Evolutionary conservation across 1,140 invertebrate genomes (phyloP).

Genomic region (Brachionus koreanus): DNA sequence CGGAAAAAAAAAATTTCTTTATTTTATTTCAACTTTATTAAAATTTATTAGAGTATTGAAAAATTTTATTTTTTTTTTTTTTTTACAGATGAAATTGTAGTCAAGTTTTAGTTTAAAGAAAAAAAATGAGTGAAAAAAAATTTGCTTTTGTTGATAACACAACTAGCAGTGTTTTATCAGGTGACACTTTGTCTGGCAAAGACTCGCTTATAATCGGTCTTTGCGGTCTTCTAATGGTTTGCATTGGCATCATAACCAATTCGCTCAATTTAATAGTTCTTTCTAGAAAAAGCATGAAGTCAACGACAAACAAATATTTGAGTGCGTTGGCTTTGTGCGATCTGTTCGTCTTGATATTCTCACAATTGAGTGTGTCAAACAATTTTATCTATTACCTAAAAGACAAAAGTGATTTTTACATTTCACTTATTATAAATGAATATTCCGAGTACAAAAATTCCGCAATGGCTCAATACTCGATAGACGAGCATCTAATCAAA

Average conservation of each 20-base stretch:
- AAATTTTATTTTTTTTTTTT: too few species aligned
- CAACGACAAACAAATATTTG: constrained; percentile 57
- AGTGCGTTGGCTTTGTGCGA: constrained; percentile 55
- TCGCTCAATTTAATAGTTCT: constrained; percentile 54
- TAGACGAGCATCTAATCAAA: neutral
- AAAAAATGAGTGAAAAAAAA: neutral
- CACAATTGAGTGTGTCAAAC: constrained; percentile 6
- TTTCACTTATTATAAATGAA: neutral
- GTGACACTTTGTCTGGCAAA: neutral
- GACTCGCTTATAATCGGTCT: neutral
- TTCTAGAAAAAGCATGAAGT: constrained; percentile 52
- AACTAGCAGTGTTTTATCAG: neutral
- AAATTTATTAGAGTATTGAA: too few species aligned
- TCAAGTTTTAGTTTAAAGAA: neutral
- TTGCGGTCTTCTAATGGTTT: constrained; percentile 50
- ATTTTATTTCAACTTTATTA: too few species aligned
- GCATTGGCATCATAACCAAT: constrained; percentile 54
- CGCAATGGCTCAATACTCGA: neutral
- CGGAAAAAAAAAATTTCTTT: too few species aligned
- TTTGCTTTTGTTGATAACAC: neutral
- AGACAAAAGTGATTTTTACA: neutral
- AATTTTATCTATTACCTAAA: neutral
- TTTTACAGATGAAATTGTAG: neutral
- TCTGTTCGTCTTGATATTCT: constrained; percentile 32
- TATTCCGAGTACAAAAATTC: neutral